phyloP scores from a whole-genome alignment of 1,140 invertebrate genomes.

The Drosophila nannoptera region DNA sequence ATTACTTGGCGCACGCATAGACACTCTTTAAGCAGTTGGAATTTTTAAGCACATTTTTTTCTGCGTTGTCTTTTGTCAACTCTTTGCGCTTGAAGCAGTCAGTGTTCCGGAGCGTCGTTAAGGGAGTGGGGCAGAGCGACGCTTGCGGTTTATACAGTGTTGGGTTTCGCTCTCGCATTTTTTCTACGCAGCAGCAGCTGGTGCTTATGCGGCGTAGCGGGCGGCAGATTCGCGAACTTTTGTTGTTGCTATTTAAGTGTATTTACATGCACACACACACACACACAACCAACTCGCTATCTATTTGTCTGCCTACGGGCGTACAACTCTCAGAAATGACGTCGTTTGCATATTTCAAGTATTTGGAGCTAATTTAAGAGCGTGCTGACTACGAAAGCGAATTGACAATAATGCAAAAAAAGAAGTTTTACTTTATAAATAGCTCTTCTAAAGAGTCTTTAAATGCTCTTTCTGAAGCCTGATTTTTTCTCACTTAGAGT shows the following conservation, averaged over 20 bases:
- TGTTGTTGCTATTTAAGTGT: conserved; percentile 6
- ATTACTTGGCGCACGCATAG: conserved; percentile 49
- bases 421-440: neutral
- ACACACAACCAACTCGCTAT: neutral
- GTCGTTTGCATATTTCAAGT: conserved; percentile 17
- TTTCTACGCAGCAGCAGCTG: conserved; percentile 55
- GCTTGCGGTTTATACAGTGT: conserved; percentile 4
- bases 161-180: conserved; percentile 26
- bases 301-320: neutral
- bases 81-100: conserved; percentile 6
- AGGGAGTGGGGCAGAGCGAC: neutral
- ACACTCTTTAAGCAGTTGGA: conserved; percentile 38
- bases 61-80: conserved; percentile 19
- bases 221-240: conserved; percentile 32
- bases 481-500: conserved; percentile 18
- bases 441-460: neutral
- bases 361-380: neutral
- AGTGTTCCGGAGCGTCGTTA: neutral
- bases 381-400: neutral
- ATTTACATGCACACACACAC: conserved; percentile 5
- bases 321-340: conserved; percentile 13
- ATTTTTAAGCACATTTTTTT: conserved; percentile 56
- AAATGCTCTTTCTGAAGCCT: too few relatives aligned
- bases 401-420: neutral
- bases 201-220: conserved; percentile 14